Conservation (phyloP, 2,113 vertebrate species). For the Poeciliopsis prolifica region DNA sequence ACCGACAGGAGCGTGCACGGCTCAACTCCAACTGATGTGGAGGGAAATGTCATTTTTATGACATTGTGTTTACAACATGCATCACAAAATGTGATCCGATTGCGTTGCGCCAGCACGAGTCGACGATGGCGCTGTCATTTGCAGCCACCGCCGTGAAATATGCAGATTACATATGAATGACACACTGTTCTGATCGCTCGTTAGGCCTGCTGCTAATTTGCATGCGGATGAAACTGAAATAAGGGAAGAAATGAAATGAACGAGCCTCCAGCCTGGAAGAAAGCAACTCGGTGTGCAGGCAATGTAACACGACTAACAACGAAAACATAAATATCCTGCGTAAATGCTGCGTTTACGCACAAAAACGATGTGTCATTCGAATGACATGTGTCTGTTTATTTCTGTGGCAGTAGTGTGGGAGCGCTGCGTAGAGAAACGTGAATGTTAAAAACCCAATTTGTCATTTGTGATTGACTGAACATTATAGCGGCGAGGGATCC, state of each 20-base stretch:
- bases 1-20: background rate
- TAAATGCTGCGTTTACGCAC: slow-evolving; percentile 29
- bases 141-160: slow-evolving; percentile 43
- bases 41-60: slow-evolving; percentile 17
- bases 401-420: slow-evolving; percentile 21
- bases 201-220: slow-evolving; percentile 49
- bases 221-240: slow-evolving; percentile 36
- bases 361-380: slow-evolving; percentile 29
- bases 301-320: slow-evolving; percentile 23
- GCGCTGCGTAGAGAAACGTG: slow-evolving; percentile 4
- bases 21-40: background rate
- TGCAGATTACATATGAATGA: slow-evolving; percentile 38
- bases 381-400: slow-evolving; percentile 7
- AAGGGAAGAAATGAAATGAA: slow-evolving; percentile 34
- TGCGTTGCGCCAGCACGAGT: slow-evolving; percentile 30
- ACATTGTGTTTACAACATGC: slow-evolving; percentile 36
- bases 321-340: slow-evolving; percentile 17
- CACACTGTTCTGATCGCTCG: slow-evolving; percentile 55
- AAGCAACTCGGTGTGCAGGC: background rate
- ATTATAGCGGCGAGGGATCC: slow-evolving; percentile 9
- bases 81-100: slow-evolving; percentile 39
- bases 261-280: slow-evolving; percentile 19
- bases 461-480: slow-evolving; percentile 38
- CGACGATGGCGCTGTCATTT: slow-evolving; percentile 35
- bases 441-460: slow-evolving; percentile 13